phyloP scores from a whole-genome alignment of 2,113 vertebrate genomes.

The Leptodactylus fuscus region DNA sequence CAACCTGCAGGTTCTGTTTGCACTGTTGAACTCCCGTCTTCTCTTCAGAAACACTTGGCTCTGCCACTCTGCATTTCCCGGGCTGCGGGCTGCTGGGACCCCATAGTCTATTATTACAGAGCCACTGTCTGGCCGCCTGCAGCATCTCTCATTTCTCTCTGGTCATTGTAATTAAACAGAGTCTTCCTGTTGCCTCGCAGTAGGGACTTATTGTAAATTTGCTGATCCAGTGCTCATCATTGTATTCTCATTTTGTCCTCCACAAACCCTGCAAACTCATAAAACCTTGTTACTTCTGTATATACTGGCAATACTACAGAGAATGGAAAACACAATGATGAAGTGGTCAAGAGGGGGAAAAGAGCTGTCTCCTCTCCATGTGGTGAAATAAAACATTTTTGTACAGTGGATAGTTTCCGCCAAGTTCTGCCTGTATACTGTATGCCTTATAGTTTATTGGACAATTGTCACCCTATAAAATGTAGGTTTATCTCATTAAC shows the following conservation, averaged over 20 bases:
- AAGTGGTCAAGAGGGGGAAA: not conserved
- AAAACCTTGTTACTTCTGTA: not conserved
- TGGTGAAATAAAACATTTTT: too few species aligned
- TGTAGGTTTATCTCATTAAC: too few species aligned
- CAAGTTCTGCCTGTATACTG: too few species aligned
- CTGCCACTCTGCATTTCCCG: not conserved
- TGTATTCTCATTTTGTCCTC: constrained; percentile 56
- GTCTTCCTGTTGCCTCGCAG: constrained; percentile 74
- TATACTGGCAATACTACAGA: not conserved
- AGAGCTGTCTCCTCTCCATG: too few species aligned
- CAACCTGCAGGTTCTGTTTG: not conserved
- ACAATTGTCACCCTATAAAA: too few species aligned
- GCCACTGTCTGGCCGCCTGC: constrained; percentile 62
- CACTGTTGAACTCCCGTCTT: not conserved
- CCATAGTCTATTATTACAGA: constrained; percentile 63
- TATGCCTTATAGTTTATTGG: too few species aligned
- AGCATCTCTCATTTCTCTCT: constrained; percentile 63
- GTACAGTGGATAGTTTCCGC: too few species aligned
- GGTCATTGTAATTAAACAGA: constrained; percentile 72
- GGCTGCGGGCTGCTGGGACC: constrained; percentile 60
- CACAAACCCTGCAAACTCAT: not conserved
- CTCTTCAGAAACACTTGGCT: not conserved
- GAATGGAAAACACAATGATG: not conserved
- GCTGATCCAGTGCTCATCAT: constrained; percentile 63
- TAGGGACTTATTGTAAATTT: constrained; percentile 67